Evolutionary conservation across 2,888 invertebrate genomes (phyloP), one percentile per base, ranked within the genome.

Genomic region (Caenorhabditis drosophilae): DNA sequence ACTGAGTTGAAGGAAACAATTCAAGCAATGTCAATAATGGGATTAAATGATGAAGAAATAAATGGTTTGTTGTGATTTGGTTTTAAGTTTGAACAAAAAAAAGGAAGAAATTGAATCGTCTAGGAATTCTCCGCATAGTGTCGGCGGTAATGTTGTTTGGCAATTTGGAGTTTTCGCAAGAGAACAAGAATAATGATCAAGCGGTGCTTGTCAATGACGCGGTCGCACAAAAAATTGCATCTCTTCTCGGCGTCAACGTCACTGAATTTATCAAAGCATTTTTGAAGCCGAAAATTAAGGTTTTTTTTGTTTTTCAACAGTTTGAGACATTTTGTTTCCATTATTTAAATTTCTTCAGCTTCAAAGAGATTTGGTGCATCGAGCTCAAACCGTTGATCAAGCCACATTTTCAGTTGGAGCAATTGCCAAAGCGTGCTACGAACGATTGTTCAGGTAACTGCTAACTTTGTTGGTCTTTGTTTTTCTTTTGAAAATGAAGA

Each of bases 1-100:
- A 89, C 89, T 1, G 94, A 94, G 85, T 97, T 92, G 87, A 90
- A 91, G 82, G 90, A 91, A 52, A 96, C 97, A 0, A 90, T 93
- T 52, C 93, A 93, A 83, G 92, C 96, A 53, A 96, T 98, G 96
- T 90, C 92, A 84, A 96, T 98, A 75, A 97, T 98, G 97, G 96
- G 95, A 62, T 92, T 97, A 90, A 90, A 90, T 57, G 88, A 88
- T 46, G 96, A 97, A 79, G 97, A 97, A 84, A 92, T 93, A 84
- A 90, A 90, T 35, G 70, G n/a, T n/a, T n/a, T n/a, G n/a, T n/a
- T n/a, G n/a, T 87, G 77, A 66, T 7, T 62, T 12, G n/a, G n/a
- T n/a, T n/a, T 62, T 18, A 34, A 66, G 9, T 56, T 16, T 31
- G 22, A 26, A 45, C 47, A 34, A 11, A 23, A 7, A 9, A 9